Conservation (phyloP, 1,140 invertebrate species). For the Scylla paramamosain region DNA sequence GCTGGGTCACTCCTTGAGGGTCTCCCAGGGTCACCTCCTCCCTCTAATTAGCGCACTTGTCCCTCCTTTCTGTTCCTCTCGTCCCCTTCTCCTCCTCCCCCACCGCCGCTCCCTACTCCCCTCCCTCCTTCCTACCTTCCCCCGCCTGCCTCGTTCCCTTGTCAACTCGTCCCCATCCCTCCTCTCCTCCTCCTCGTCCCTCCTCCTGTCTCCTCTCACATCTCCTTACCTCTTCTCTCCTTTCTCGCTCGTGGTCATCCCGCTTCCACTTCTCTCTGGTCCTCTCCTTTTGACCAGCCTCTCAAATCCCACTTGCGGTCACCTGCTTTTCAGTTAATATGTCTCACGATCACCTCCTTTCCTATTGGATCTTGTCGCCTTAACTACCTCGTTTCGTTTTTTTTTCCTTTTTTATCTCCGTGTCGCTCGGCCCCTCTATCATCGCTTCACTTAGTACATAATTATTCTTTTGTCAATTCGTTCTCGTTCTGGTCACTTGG, state of each 20-base stretch:
- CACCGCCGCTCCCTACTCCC: neutral
- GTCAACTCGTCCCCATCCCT: neutral
- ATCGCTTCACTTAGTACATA: no score
- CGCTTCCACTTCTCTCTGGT: neutral
- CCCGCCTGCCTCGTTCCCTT: neutral
- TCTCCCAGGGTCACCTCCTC: neutral
- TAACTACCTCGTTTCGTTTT: no score
- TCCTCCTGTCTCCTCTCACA: neutral
- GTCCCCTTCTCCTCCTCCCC: neutral
- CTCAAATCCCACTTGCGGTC: no score
- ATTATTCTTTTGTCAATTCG: no score
- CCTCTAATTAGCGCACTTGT: neutral
- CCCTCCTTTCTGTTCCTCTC: neutral
- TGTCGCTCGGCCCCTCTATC: no score
- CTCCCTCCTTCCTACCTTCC: neutral
- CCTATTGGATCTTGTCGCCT: no score
- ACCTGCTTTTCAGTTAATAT: no score
- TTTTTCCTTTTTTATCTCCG: no score
- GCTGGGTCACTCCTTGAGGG: neutral
- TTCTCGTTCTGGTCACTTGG: no score
- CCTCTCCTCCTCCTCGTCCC: neutral
- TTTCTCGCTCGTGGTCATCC: neutral
- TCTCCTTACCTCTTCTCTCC: neutral
- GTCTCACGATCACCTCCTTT: no score
- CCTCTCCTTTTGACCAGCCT: neutral